Conservation (phyloP, 2,113 vertebrate species). For the rat (Rattus norvegicus) region DNA sequence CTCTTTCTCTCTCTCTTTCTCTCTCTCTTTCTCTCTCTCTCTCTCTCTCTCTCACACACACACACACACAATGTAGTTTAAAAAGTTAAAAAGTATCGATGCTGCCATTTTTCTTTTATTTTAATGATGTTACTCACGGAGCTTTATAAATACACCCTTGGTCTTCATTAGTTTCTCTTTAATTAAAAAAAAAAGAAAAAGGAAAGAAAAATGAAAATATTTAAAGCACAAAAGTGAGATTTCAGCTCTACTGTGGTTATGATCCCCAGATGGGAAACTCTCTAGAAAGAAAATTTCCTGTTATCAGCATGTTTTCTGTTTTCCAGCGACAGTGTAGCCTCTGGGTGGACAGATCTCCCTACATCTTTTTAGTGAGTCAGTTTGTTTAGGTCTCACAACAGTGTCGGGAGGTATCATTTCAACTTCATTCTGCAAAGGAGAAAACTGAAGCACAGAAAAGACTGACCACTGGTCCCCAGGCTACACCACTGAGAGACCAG, state of each 20-base stretch:
- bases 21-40: too few relatives aligned
- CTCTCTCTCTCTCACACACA: too few relatives aligned
- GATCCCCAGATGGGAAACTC: not conserved
- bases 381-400: not conserved
- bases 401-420: not conserved
- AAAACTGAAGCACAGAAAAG: not conserved
- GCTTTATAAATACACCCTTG: not conserved
- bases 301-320: not conserved
- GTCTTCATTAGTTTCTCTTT: conserved; percentile 54
- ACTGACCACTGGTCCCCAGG: not conserved
- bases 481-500: not conserved
- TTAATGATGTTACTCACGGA: conserved; percentile 30
- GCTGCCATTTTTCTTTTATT: conserved; percentile 38
- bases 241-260: not conserved
- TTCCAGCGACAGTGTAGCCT: conserved; percentile 13
- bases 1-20: too few relatives aligned
- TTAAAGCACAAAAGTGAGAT: not conserved
- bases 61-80: not conserved
- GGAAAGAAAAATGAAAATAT: not conserved
- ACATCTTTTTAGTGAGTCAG: not conserved
- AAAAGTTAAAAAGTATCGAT: not conserved
- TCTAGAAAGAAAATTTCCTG: not conserved
- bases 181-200: not conserved
- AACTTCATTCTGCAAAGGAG: not conserved
- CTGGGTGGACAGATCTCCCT: not conserved